A percentile compares a stretch with the other conserved stretches of the same genome.
Conservation (phyloP, 2,888 invertebrate genomes). For the Mactromeris polynyma region DNA sequence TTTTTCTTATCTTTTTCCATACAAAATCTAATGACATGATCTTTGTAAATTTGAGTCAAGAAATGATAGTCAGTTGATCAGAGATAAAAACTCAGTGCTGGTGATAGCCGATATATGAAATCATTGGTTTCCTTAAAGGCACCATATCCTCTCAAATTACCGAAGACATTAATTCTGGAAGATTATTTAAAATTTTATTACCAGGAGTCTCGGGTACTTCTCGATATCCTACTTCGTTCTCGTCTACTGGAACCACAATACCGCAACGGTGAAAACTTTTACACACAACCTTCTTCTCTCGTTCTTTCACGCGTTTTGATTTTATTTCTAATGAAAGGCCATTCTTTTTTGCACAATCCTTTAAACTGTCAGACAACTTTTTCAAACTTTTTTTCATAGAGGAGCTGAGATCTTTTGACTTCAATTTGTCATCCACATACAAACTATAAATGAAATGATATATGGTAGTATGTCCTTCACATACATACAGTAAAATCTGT, state of each 20-base stretch:
- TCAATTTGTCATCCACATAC: slow-evolving; percentile 78
- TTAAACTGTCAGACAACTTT: slow-evolving; percentile 90
- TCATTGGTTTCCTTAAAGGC: no score
- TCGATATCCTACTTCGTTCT: slow-evolving; percentile 94
- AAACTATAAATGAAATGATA: slow-evolving; percentile 71
- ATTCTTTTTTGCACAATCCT: slow-evolving; percentile 90
- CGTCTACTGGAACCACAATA: slow-evolving; percentile 91
- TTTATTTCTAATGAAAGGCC: slow-evolving; percentile 89
- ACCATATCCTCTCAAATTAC: no score
- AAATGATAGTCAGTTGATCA: no score
- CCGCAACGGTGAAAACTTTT: slow-evolving; percentile 85
- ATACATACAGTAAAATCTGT: no score
- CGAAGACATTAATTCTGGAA: no score
- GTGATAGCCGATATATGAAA: no score
- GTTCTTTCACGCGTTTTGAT: slow-evolving; percentile 89
- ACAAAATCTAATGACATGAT: no score
- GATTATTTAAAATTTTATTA: slow-evolving; percentile 66
- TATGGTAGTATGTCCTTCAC: background rate
- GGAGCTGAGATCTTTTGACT: slow-evolving; percentile 66
- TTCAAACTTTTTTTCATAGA: slow-evolving; percentile 69
- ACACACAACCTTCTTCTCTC: slow-evolving; percentile 84
- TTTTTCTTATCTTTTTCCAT: no score
- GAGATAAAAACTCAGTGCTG: no score
- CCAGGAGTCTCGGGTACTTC: slow-evolving; percentile 90
- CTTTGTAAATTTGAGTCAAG: no score